Conservation (phyloP, 2,113 vertebrate genomes). For the Pogonocichla stellata region DNA sequence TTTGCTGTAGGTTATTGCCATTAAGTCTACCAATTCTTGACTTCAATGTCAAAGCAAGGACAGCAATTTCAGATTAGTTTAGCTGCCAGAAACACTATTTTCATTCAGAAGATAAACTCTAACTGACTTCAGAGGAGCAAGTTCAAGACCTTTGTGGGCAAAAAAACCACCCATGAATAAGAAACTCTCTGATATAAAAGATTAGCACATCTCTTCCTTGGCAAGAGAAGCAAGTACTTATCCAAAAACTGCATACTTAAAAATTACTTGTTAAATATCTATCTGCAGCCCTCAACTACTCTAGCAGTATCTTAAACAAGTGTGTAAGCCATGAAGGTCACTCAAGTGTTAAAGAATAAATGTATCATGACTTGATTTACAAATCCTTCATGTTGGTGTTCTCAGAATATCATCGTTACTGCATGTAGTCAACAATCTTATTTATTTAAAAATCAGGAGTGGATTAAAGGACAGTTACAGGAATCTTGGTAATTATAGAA, state of each 20-base stretch:
- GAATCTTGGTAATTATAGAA: conserved; percentile 13
- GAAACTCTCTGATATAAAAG: background rate
- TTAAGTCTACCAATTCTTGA: background rate
- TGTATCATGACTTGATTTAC: background rate
- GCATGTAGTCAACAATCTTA: background rate
- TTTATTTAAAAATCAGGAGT: background rate
- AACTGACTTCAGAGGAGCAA: background rate
- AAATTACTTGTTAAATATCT: background rate
- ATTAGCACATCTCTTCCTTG: background rate
- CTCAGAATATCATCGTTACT: background rate
- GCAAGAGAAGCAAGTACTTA: background rate
- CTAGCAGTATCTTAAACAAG: background rate
- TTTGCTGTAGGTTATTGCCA: background rate
- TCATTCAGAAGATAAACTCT: background rate
- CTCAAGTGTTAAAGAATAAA: background rate
- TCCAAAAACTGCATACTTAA: background rate
- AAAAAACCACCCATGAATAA: background rate
- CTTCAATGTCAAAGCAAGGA: background rate
- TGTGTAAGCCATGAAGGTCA: background rate
- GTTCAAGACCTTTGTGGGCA: background rate
- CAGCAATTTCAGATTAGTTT: background rate
- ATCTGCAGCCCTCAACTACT: background rate
- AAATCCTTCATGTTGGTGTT: background rate
- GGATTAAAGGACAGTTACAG: background rate
- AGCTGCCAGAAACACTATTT: background rate